These are phyloP conservation scores for Andrena chrysosceles DNA, from an alignment of 2,888 invertebrate species.

Conservation along the genomic window DNA sequence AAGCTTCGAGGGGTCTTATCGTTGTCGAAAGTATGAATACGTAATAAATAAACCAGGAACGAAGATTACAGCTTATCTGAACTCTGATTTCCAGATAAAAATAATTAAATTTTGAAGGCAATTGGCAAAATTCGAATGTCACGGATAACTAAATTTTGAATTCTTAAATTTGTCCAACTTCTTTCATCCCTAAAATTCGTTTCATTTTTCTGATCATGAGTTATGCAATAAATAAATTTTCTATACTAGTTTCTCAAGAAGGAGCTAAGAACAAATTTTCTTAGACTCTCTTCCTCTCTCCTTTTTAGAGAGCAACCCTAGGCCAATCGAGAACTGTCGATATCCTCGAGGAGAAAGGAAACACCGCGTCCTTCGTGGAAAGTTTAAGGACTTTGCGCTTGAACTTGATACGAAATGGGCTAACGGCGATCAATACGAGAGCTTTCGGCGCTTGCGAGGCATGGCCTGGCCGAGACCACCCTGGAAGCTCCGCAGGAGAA, in stretches of 20 bases:
- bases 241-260: background rate
- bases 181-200: too few relatives aligned
- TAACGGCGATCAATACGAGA: constrained; percentile 82
- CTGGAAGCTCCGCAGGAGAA: constrained; percentile 44
- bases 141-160: too few relatives aligned
- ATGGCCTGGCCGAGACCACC: constrained; percentile 43
- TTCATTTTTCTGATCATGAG: too few relatives aligned
- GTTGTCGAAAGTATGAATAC: background rate
- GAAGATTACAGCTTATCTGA: background rate
- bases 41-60: background rate
- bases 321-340: constrained; percentile 6
- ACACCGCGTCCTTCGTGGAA: constrained; percentile 49
- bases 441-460: constrained; percentile 79
- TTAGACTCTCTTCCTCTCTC: background rate
- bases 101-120: background rate
- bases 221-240: background rate
- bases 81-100: background rate
- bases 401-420: constrained; percentile 83
- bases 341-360: constrained; percentile 37
- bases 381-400: constrained; percentile 76
- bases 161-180: too few relatives aligned
- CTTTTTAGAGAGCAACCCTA: background rate
- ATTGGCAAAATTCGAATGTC: too few relatives aligned
- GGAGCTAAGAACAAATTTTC: background rate
- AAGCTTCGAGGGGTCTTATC: constrained; percentile 13